Conservation (phyloP, 2,113 vertebrate genomes). For the Nothobranchius furzeri region DNA sequence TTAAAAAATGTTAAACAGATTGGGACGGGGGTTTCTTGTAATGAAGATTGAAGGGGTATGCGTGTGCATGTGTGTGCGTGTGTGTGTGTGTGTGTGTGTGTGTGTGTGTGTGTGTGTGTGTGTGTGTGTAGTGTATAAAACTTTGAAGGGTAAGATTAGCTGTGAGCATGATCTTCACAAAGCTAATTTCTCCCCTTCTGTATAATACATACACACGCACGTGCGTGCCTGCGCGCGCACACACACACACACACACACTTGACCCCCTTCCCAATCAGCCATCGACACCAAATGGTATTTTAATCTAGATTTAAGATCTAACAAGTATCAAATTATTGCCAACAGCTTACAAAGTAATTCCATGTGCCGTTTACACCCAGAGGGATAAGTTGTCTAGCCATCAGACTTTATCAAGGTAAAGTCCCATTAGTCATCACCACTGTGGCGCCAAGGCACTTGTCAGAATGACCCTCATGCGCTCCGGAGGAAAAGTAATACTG, state of each 20-base stretch:
- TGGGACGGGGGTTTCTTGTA: constrained; percentile 33
- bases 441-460: too few relatives aligned
- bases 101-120: constrained; percentile 16
- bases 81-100: constrained; percentile 25
- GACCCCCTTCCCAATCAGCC: constrained; percentile 5
- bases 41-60: constrained; percentile 32
- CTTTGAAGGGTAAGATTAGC: constrained; percentile 61
- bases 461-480: too few relatives aligned
- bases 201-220: constrained; percentile 1
- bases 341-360: constrained; percentile 33
- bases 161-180: constrained; percentile 62
- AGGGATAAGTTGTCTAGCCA: background rate
- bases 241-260: too few relatives aligned
- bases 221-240: too few relatives aligned
- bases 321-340: constrained; percentile 51
- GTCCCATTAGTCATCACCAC: too few relatives aligned
- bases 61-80: constrained; percentile 25
- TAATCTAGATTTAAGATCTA: constrained; percentile 59
- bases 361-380: constrained; percentile 24
- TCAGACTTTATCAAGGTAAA: background rate
- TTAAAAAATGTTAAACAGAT: constrained; percentile 75
- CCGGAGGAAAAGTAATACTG: too few relatives aligned
- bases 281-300: constrained; percentile 37
- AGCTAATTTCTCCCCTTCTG: constrained; percentile 69
- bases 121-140: constrained; percentile 57